A percentile compares a stretch with the other conserved stretches of the same genome.
phyloP scores from a whole-genome alignment of 1,140 invertebrate genomes.

The Elymnias hypermnestra region DNA sequence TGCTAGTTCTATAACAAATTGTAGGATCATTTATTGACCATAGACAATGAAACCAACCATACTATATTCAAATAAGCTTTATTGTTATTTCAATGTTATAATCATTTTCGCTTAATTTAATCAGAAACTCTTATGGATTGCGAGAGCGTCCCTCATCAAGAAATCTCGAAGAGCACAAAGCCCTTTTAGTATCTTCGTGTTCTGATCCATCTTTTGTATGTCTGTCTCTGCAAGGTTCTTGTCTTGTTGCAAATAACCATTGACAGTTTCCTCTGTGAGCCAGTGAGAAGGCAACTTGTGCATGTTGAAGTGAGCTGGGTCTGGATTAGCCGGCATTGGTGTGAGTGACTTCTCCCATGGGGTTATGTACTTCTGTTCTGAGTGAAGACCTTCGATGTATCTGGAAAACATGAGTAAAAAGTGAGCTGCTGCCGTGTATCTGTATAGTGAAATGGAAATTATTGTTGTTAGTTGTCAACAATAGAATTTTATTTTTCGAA shows the following conservation, averaged over 20 bases:
- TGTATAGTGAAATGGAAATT: background rate
- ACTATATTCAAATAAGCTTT: background rate
- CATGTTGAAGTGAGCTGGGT: slow-evolving; percentile 69
- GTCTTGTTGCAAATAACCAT: slow-evolving; percentile 64
- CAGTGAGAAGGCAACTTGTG: slow-evolving; percentile 87
- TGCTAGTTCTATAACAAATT: too few species aligned
- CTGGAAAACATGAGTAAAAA: too few species aligned
- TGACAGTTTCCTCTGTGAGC: slow-evolving; percentile 81
- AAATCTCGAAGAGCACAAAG: slow-evolving; percentile 96
- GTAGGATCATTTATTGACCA: too few species aligned
- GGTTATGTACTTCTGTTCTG: slow-evolving; percentile 88
- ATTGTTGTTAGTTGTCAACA: too few species aligned
- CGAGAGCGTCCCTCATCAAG: slow-evolving; percentile 91
- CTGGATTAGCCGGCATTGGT: slow-evolving; percentile 77
- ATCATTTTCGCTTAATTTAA: background rate
- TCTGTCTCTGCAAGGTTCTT: slow-evolving; percentile 51
- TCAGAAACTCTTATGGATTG: slow-evolving; percentile 44
- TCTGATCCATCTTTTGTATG: slow-evolving; percentile 85
- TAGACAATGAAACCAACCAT: too few species aligned
- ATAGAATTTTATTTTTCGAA: too few species aligned
- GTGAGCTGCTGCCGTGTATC: too few species aligned
- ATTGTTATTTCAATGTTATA: background rate
- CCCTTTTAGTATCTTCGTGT: slow-evolving; percentile 88
- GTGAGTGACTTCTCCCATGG: slow-evolving; percentile 93
- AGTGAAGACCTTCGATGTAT: slow-evolving; percentile 95